These are phyloP conservation scores for Tachypleus tridentatus DNA, from an alignment of 1,140 invertebrate genomes.

Conservation along the genomic window DNA sequence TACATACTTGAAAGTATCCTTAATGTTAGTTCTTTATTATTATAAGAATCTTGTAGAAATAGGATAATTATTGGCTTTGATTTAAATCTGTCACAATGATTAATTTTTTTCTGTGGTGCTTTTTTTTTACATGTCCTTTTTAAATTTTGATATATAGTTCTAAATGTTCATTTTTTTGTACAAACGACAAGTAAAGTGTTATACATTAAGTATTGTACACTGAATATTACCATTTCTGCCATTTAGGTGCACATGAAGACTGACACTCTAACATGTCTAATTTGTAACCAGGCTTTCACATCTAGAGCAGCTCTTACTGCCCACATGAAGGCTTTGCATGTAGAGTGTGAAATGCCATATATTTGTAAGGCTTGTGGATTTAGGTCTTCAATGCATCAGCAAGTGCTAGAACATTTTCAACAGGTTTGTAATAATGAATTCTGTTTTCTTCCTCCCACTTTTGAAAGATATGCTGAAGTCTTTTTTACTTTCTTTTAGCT, in stretches of 20 bases:
- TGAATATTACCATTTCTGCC: background rate
- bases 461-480: background rate
- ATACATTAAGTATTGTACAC: too few relatives aligned
- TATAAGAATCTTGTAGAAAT: too few relatives aligned
- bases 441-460: background rate
- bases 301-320: background rate
- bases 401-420: slow-evolving; percentile 16
- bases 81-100: too few relatives aligned
- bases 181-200: too few relatives aligned
- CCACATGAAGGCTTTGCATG: slow-evolving; percentile 12
- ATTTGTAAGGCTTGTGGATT: slow-evolving; percentile 12
- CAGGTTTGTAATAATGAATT: slow-evolving; percentile 1
- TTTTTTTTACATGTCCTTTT: too few relatives aligned
- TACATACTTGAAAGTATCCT: too few relatives aligned
- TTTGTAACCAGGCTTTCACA: slow-evolving; percentile 10
- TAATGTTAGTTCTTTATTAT: too few relatives aligned
- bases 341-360: slow-evolving; percentile 16
- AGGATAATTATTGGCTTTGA: too few relatives aligned
- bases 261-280: slow-evolving; percentile 9
- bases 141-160: too few relatives aligned
- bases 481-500: too few relatives aligned
- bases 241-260: slow-evolving; percentile 14
- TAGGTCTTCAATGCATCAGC: slow-evolving; percentile 12
- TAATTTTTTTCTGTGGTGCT: too few relatives aligned
- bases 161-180: too few relatives aligned